These are phyloP conservation scores for Melieria omissa DNA, from an alignment of 2,888 invertebrate genomes.

Conservation along the genomic window DNA sequence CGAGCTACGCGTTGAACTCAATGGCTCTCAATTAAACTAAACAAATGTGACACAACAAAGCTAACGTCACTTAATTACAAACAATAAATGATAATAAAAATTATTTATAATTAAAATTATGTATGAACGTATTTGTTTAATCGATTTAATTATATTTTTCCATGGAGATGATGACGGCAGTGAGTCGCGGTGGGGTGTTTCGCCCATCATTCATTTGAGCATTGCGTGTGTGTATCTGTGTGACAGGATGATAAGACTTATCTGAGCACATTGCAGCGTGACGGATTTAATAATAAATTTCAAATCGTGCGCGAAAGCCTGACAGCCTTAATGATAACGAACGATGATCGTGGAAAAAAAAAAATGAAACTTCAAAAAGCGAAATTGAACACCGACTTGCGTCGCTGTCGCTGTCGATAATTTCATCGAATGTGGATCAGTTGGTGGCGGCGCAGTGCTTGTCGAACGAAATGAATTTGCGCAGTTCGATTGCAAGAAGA, in stretches of 20 bases:
- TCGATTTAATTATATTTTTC: too few species aligned
- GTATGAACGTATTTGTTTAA: too few species aligned
- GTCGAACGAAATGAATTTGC: slow-evolving; percentile 26
- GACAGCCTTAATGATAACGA: slow-evolving; percentile 15
- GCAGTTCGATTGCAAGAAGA: slow-evolving; percentile 22
- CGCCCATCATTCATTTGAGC: too few species aligned
- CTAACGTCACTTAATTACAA: background rate
- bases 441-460: background rate
- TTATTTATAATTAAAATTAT: too few species aligned
- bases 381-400: background rate
- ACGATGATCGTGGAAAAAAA: background rate
- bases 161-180: too few species aligned
- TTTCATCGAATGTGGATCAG: slow-evolving; percentile 21
- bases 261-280: background rate
- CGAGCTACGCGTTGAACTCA: slow-evolving; percentile 25
- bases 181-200: too few species aligned
- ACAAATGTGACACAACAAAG: slow-evolving; percentile 16
- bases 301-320: background rate
- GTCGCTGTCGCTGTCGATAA: background rate
- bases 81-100: too few species aligned
- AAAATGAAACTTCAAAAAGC: background rate
- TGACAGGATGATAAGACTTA: background rate
- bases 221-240: background rate
- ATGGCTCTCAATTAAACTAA: slow-evolving; percentile 15
- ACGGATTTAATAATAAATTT: slow-evolving; percentile 2